Base-by-base conservation (phyloP, 2,888 invertebrate genomes). In the Ctenicera cuprea region DNA sequence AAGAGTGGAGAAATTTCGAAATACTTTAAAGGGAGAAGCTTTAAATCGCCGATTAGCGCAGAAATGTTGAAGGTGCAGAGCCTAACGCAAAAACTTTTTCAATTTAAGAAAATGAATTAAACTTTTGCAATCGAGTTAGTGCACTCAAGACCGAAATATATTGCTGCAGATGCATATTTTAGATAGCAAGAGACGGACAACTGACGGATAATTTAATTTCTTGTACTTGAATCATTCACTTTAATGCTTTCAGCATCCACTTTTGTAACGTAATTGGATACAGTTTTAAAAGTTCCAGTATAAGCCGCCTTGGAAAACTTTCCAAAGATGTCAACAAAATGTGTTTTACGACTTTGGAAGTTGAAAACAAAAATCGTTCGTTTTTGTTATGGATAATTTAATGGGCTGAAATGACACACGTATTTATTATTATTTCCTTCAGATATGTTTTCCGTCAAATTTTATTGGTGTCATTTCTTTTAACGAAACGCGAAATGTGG, bases 91-190 rank as follows among this genome's bases (percentile, higher is more conserved):
- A 45, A 63, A 63, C 63, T 63, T 63, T 63, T 63, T 63, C 63
- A 45, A 63, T 63, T 63, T 63, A 26, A 45, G 30, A 16, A 63
- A 63, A 63, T 63, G 63, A 63, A 43, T 63, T 63, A 45, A 63
- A 63, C 63, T 63, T 63, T 45, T 14, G 26, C 63, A 45, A 63
- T 63, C 45, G 63, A 61, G 38, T 61, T 61, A n/a, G 16, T 63
- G 63, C 63, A 45, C 8, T 63, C 22, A 3, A 45, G 9, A 16
- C 16, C 30, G 14, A 63, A 63, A 45, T 63, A 26, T 63, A 63
- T 45, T 26, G n/a, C 33, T 43, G 30, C 43, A 45, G 63, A 63
- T 63, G 63, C 63, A 63, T 63, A 63, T 63, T 63, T 63, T 63
- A 63, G 63, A 63, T 63, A 63, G 16, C 5, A 43, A 59, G 11